Percentiles rank a stretch among this genome's conserved stretches.
These are phyloP conservation scores for Melikaiella ostensackeni DNA, from an alignment of 2,888 invertebrate genomes.

Conservation along the genomic window DNA sequence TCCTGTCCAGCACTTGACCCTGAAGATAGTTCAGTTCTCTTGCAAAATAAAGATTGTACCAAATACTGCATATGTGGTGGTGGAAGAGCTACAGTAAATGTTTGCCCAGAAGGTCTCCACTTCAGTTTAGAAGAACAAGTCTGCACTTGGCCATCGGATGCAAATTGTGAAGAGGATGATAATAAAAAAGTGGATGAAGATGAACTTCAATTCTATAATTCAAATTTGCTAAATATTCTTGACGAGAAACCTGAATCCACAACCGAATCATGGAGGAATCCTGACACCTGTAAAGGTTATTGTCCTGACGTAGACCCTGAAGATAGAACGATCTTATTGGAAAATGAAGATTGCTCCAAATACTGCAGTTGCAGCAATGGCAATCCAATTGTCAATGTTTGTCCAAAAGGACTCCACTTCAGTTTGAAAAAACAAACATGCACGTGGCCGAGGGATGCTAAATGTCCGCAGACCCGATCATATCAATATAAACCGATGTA, in stretches of 20 bases:
- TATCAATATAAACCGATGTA: background rate
- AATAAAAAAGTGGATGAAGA: background rate
- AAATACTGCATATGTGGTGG: conserved; percentile 62
- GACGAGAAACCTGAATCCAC: background rate
- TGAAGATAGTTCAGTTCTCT: conserved; percentile 40
- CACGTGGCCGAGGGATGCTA: conserved; percentile 46
- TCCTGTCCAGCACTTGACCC: conserved; percentile 52
- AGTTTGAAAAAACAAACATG: conserved; percentile 49
- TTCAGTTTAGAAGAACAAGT: conserved; percentile 49
- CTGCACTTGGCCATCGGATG: conserved; percentile 52
- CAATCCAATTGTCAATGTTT: conserved; percentile 48
- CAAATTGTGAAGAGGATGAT: conserved; percentile 45
- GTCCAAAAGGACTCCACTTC: conserved; percentile 55
- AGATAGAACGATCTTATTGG: conserved; percentile 48
- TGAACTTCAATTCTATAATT: background rate
- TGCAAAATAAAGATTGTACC: conserved; percentile 58
- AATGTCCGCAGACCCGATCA: background rate
- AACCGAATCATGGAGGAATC: conserved; percentile 15
- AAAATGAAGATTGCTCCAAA: conserved; percentile 59
- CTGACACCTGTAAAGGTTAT: conserved; percentile 54
- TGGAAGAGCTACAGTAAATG: conserved; percentile 45
- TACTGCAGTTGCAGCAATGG: conserved; percentile 61
- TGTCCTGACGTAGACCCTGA: conserved; percentile 51
- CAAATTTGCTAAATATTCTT: background rate
- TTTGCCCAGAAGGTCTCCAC: conserved; percentile 56